Conservation (phyloP, 2,113 vertebrate species). For the Isichthys henryi region DNA sequence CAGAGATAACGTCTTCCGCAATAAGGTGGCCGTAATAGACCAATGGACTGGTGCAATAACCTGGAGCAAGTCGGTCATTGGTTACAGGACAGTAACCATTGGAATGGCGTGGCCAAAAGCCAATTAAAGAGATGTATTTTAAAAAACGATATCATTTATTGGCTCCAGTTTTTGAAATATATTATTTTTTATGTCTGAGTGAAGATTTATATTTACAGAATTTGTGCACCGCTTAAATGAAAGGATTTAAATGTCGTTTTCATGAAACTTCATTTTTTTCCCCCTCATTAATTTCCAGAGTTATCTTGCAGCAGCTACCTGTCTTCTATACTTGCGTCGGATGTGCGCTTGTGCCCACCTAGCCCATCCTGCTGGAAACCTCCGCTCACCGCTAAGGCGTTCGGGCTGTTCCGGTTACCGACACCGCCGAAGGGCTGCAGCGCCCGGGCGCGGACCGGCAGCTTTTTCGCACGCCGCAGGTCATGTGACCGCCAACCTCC, state of each 20-base stretch:
- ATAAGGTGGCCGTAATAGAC: constrained; percentile 23
- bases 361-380: not conserved
- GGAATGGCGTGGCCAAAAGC: not conserved
- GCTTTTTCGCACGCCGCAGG: not conserved
- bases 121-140: not conserved
- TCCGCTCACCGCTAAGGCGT: not conserved
- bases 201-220: not conserved
- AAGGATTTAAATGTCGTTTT: not conserved
- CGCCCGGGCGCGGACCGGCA: no score
- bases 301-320: not conserved
- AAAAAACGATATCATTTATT: not conserved
- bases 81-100: not conserved
- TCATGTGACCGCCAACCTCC: not conserved
- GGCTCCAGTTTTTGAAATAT: not conserved
- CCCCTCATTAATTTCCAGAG: not conserved
- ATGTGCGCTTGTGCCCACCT: not conserved
- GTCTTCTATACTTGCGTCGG: not conserved
- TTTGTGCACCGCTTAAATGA: not conserved
- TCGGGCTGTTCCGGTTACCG: not conserved
- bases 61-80: not conserved
- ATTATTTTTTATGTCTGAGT: not conserved
- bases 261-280: not conserved
- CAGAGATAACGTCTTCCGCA: constrained; percentile 32
- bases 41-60: constrained; percentile 37
- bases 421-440: not conserved